Percentiles rank a stretch among this genome's conserved stretches.
Evolutionary conservation across 2,888 invertebrate species (phyloP).

Genomic region (Brachyopa scutellaris): DNA sequence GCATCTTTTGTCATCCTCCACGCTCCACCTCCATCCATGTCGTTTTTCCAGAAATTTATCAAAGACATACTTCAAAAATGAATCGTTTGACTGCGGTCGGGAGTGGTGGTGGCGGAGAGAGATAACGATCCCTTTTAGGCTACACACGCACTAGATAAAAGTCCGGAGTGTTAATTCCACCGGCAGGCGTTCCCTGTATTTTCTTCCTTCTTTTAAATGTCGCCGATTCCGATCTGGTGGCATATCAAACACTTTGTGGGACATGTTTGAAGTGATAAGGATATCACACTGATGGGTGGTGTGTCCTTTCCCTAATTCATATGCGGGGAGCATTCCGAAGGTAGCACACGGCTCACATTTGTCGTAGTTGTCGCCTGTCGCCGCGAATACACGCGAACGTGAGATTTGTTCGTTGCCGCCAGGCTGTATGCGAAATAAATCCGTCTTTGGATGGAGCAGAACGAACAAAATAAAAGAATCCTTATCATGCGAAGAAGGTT

Average conservation of each 20-base stretch:
- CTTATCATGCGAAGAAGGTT: conserved; percentile 50
- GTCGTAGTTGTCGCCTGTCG: conserved; percentile 71
- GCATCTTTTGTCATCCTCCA: conserved; percentile 19
- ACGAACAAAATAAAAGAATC: conserved; percentile 18
- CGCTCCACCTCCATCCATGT: not conserved
- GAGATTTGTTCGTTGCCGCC: conserved; percentile 67
- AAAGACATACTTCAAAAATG: conserved; percentile 59
- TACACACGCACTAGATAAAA: conserved; percentile 59
- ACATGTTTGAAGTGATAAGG: conserved; percentile 67
- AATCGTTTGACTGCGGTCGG: conserved; percentile 37
- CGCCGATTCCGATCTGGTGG: conserved; percentile 57
- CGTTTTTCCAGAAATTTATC: conserved; percentile 58
- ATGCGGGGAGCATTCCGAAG: conserved; percentile 62
- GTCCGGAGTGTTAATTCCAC: conserved; percentile 63
- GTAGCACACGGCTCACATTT: conserved; percentile 68
- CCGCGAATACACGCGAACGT: conserved; percentile 65
- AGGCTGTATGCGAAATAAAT: conserved; percentile 51
- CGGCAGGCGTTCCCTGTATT: conserved; percentile 36
- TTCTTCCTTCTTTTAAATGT: conserved; percentile 49
- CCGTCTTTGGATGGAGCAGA: conserved; percentile 13
- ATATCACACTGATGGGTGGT: conserved; percentile 45
- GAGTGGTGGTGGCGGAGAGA: not conserved
- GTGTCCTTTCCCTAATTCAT: conserved; percentile 47
- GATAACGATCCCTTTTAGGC: conserved; percentile 21
- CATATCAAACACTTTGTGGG: conserved; percentile 64